Percentiles rank a stretch among this genome's conserved stretches.
phyloP scores from a whole-genome alignment of 2,113 vertebrate species.

The Xiphorhynchus elegans region DNA sequence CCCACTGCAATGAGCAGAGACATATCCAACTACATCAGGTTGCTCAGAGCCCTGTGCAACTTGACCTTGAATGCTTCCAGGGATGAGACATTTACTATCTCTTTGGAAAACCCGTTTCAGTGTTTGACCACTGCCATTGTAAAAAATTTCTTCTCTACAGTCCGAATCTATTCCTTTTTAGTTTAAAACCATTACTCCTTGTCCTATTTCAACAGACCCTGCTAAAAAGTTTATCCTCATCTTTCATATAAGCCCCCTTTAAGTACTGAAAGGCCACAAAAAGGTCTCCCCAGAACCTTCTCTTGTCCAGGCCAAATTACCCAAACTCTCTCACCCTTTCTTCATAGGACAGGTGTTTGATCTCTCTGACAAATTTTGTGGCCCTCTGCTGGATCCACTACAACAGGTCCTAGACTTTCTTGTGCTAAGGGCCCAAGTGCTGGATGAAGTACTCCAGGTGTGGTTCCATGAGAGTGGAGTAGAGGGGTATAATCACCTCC shows the following conservation, averaged over 20 bases:
- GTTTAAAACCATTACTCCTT: neutral
- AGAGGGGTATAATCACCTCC: neutral
- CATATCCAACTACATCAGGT: neutral
- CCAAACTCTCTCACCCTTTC: neutral
- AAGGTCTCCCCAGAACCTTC: neutral
- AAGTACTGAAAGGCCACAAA: neutral
- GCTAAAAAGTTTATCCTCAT: neutral
- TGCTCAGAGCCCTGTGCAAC: neutral
- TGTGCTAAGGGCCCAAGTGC: neutral
- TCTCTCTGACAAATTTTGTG: neutral
- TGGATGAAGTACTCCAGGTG: neutral
- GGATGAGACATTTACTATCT: neutral
- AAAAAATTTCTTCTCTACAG: neutral
- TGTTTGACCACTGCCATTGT: neutral
- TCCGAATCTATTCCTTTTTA: neutral
- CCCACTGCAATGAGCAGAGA: neutral
- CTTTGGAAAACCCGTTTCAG: neutral
- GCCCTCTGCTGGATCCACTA: neutral
- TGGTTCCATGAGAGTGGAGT: neutral
- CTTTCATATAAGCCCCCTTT: neutral
- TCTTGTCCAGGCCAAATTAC: neutral
- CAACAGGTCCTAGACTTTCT: neutral
- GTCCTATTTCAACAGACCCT: neutral
- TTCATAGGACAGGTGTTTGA: neutral
- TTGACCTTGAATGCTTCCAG: neutral